Percentiles rank a stretch among this genome's conserved stretches.
These are phyloP conservation scores for Philhelius pedissequus DNA, from an alignment of 2,888 invertebrate genomes.

Conservation along the genomic window DNA sequence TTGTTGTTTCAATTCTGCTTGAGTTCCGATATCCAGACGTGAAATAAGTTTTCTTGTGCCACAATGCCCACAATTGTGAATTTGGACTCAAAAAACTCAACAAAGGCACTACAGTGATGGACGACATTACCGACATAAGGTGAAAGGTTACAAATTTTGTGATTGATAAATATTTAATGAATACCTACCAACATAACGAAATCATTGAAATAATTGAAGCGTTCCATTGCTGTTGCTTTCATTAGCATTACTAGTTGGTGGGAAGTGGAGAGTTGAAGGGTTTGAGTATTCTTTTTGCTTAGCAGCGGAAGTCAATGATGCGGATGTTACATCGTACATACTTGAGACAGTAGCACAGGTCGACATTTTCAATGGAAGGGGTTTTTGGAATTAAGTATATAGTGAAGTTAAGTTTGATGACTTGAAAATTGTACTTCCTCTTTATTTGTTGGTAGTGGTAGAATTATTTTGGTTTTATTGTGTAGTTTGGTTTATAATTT, in stretches of 20 bases:
- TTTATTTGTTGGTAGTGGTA: too few relatives aligned
- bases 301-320: slow-evolving; percentile 25
- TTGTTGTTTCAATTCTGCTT: too few relatives aligned
- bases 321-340: slow-evolving; percentile 46
- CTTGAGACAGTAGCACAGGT: slow-evolving; percentile 54
- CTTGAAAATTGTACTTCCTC: slow-evolving; percentile 9
- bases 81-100: too few relatives aligned
- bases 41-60: too few relatives aligned
- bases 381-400: not conserved
- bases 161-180: slow-evolving; percentile 79
- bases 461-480: too few relatives aligned
- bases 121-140: too few relatives aligned
- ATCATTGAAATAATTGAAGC: slow-evolving; percentile 79
- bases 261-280: not conserved
- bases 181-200: slow-evolving; percentile 78
- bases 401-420: not conserved
- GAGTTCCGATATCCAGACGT: too few relatives aligned
- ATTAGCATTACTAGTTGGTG: slow-evolving; percentile 48
- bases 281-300: not conserved
- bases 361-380: slow-evolving; percentile 5
- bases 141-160: slow-evolving; percentile 77
- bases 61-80: too few relatives aligned
- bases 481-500: too few relatives aligned
- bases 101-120: too few relatives aligned
- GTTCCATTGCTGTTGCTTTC: slow-evolving; percentile 70